phyloP scores from a whole-genome alignment of 2,113 vertebrate species.

The Ondatra zibethicus region DNA sequence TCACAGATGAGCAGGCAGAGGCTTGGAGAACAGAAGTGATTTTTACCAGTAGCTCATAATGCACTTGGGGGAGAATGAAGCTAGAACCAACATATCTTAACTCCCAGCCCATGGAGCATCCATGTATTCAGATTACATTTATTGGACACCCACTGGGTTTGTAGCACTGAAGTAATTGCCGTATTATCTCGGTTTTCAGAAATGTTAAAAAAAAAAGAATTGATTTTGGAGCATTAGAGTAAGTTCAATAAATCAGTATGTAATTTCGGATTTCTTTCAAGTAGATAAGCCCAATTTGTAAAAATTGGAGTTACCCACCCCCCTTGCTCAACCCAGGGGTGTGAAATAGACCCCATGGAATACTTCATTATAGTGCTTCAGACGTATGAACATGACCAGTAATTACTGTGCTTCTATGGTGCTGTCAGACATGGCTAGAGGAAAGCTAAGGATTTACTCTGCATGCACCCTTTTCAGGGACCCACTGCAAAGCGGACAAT shows the following conservation, averaged over 20 bases:
- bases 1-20: conserved; percentile 16
- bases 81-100: not conserved
- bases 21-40: not conserved
- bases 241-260: conserved; percentile 35
- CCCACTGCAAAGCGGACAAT: not conserved
- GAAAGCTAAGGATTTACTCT: not conserved
- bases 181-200: conserved; percentile 2
- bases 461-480: not conserved
- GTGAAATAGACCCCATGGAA: not conserved
- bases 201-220: conserved; percentile 29
- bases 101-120: not conserved
- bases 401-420: not conserved
- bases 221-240: conserved; percentile 4
- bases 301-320: not conserved
- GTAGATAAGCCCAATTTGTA: not conserved
- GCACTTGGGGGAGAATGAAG: not conserved
- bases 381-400: not conserved
- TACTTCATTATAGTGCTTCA: not conserved
- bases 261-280: conserved; percentile 37
- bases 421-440: not conserved
- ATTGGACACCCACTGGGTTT: conserved; percentile 10
- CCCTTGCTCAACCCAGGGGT: not conserved
- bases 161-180: not conserved
- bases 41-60: not conserved
- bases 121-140: not conserved